Conservation (phyloP, 2,113 vertebrate genomes). For the Odobenus rosmarus region DNA sequence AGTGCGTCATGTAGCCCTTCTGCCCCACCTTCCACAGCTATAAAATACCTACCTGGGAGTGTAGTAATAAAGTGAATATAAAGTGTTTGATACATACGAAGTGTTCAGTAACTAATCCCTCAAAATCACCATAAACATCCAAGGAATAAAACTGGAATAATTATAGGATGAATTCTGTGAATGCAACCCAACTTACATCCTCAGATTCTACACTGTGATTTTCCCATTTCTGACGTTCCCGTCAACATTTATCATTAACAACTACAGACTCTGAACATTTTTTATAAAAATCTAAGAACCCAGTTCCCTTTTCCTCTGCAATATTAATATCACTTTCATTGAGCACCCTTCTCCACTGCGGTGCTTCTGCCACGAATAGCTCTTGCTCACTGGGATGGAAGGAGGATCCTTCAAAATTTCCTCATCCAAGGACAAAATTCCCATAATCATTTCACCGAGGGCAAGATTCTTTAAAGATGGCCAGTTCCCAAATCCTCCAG, state of each 20-base stretch:
- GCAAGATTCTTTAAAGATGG: conserved; percentile 6
- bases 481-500: neutral
- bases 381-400: neutral
- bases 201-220: neutral
- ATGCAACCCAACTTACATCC: neutral
- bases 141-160: neutral
- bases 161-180: neutral
- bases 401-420: neutral
- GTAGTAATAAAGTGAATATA: neutral
- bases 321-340: neutral
- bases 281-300: conserved; percentile 1
- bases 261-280: neutral
- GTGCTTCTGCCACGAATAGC: neutral
- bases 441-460: neutral
- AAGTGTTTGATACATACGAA: neutral
- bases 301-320: neutral
- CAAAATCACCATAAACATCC: neutral
- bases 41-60: neutral
- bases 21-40: neutral
- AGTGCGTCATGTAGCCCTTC: neutral
- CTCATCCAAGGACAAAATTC: neutral
- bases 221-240: neutral
- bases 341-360: neutral
- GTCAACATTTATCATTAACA: neutral
- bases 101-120: neutral